A percentile compares a stretch with the other conserved stretches of the same genome.
Evolutionary conservation across 1,140 invertebrate species (phyloP).

Genomic region (Caenorhabditis briggsae): DNA sequence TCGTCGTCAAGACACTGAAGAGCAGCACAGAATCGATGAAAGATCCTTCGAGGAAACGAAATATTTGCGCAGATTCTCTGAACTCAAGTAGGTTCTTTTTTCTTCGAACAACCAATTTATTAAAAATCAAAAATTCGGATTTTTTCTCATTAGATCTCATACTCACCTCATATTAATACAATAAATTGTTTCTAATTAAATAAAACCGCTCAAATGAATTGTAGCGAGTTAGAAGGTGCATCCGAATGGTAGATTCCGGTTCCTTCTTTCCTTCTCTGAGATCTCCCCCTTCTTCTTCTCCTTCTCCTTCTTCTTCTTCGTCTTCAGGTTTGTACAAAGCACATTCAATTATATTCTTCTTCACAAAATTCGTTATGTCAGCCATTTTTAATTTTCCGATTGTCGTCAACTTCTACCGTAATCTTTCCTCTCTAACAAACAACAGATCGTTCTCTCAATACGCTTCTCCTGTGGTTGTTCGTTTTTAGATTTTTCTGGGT

Average conservation of each 20-base stretch:
- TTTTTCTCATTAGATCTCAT: neutral
- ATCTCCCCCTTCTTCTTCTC: neutral
- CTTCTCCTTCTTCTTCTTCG: slow-evolving; percentile 27
- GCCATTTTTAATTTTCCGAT: slow-evolving; percentile 32
- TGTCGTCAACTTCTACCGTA: slow-evolving; percentile 16
- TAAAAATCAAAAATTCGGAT: neutral
- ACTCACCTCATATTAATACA: too few species aligned
- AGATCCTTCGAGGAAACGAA: slow-evolving; percentile 68
- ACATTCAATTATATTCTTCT: too few species aligned
- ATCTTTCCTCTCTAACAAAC: slow-evolving; percentile 17
- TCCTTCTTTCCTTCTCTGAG: slow-evolving; percentile 18
- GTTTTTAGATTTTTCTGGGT: neutral
- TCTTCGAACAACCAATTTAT: neutral
- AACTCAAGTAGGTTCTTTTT: slow-evolving; percentile 66
- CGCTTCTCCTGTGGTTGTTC: slow-evolving; percentile 14
- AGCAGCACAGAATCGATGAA: slow-evolving; percentile 59
- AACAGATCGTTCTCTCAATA: neutral
- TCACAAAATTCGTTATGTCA: neutral
- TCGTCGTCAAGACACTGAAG: slow-evolving; percentile 62
- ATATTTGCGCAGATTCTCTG: slow-evolving; percentile 67
- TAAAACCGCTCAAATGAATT: neutral
- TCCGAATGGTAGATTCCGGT: slow-evolving; percentile 43
- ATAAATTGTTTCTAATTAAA: too few species aligned
- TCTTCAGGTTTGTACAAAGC: slow-evolving; percentile 20
- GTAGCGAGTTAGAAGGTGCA: slow-evolving; percentile 53